Percentiles rank a stretch among this genome's conserved stretches.
phyloP scores from a whole-genome alignment of 1,140 invertebrate species.

The Drosophila pectinifera region DNA sequence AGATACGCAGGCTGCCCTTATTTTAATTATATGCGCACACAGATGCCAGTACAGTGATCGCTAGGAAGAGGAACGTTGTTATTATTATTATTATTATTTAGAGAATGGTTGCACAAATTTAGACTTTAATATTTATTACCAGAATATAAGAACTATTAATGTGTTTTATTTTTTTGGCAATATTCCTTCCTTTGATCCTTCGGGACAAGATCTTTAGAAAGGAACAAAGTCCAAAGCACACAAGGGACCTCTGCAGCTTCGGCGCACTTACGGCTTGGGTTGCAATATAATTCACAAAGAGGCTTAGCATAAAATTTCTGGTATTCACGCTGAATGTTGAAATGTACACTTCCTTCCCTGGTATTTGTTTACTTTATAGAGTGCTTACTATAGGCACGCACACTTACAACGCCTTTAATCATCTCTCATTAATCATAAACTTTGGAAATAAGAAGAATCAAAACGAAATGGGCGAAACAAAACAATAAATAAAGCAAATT shows the following conservation, averaged over 20 bases:
- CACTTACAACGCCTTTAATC: constrained; percentile 55
- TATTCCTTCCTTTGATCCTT: too few relatives aligned
- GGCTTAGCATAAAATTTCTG: too few relatives aligned
- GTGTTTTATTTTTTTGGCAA: too few relatives aligned
- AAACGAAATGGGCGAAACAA: constrained; percentile 33
- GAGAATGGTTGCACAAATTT: not conserved
- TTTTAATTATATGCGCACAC: constrained; percentile 49
- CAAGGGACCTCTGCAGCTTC: too few relatives aligned
- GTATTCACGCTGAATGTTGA: too few relatives aligned
- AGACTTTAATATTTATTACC: not conserved
- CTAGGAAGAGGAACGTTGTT: too few relatives aligned
- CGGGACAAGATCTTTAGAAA: too few relatives aligned
- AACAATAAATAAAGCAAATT: constrained; percentile 65
- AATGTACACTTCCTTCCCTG: not conserved
- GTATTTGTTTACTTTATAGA: not conserved
- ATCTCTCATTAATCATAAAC: constrained; percentile 79
- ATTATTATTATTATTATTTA: too few relatives aligned
- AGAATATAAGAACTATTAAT: too few relatives aligned
- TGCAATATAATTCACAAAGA: too few relatives aligned
- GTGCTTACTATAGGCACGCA: constrained; percentile 5
- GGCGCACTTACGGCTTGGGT: too few relatives aligned
- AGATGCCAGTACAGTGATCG: constrained; percentile 9
- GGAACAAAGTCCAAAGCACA: too few relatives aligned
- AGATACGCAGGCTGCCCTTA: constrained; percentile 38
- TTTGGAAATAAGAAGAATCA: constrained; percentile 54